phyloP scores from a whole-genome alignment of 2,888 invertebrate genomes.

The Nomada ferruginata region DNA sequence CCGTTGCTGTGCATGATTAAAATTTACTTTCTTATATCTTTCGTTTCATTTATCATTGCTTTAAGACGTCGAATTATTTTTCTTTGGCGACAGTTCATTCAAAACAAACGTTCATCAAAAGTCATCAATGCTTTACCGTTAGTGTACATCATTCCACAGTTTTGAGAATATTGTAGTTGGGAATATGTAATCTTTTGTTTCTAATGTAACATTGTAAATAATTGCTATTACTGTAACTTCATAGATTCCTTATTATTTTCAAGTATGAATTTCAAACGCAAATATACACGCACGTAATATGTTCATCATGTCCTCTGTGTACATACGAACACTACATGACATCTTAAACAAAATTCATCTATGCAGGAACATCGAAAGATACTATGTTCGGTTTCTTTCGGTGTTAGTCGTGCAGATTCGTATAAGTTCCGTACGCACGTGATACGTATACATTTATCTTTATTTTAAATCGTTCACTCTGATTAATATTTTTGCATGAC shows the following conservation, averaged over 20 bases:
- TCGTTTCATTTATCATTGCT: constrained; percentile 5
- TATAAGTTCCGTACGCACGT: constrained; percentile 53
- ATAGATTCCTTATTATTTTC: constrained; percentile 36
- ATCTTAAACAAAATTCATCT: constrained; percentile 36
- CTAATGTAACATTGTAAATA: constrained; percentile 51
- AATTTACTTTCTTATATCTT: background rate
- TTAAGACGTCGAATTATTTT: background rate
- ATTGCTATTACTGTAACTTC: constrained; percentile 39
- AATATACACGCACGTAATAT: constrained; percentile 3
- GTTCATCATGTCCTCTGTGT: background rate
- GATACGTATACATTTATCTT: constrained; percentile 19
- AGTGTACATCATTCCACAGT: constrained; percentile 73
- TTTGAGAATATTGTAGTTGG: constrained; percentile 33
- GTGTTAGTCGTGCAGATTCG: constrained; percentile 59
- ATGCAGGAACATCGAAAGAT: constrained; percentile 22
- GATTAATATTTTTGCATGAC: no score
- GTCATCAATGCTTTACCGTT: constrained; percentile 72
- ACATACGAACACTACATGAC: background rate
- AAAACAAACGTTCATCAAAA: constrained; percentile 13
- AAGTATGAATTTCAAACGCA: constrained; percentile 35
- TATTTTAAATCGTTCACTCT: no score
- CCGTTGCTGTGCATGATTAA: background rate
- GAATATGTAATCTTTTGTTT: constrained; percentile 24
- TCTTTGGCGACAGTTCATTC: background rate
- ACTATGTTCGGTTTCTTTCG: constrained; percentile 56